A percentile compares a stretch with the other conserved stretches of the same genome.
Conservation (phyloP, 1,140 invertebrate species). For the Macrobrachium nipponense region DNA sequence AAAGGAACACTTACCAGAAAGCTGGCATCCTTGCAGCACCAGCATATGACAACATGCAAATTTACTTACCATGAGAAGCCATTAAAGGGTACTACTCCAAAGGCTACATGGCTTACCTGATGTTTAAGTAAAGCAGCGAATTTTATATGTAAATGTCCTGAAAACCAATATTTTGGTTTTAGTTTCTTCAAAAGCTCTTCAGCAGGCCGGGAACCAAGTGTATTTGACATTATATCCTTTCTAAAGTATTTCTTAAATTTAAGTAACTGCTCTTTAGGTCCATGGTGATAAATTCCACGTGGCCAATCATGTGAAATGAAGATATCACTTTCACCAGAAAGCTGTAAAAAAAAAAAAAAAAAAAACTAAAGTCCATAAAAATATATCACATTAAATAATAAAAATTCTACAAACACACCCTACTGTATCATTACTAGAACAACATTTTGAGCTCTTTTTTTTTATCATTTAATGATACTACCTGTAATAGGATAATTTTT, state of each 20-base stretch:
- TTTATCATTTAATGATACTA: too few relatives aligned
- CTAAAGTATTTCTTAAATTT: constrained; percentile 88
- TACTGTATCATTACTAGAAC: too few relatives aligned
- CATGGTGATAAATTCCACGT: constrained; percentile 85
- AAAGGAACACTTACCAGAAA: too few relatives aligned
- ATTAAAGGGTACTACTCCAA: neutral
- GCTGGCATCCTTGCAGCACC: too few relatives aligned
- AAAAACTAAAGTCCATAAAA: neutral
- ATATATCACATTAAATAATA: too few relatives aligned
- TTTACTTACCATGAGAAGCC: too few relatives aligned
- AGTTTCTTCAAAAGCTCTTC: constrained; percentile 83
- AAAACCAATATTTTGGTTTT: constrained; percentile 94
- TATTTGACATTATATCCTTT: constrained; percentile 83
- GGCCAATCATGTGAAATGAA: constrained; percentile 99
- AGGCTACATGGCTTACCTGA: constrained; percentile 48
- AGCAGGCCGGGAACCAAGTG: constrained; percentile 86
- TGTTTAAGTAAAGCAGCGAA: constrained; percentile 90
- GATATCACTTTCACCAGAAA: constrained; percentile 83
- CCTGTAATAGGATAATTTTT: too few relatives aligned
- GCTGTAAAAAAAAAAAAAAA: constrained; percentile 68
- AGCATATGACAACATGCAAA: too few relatives aligned
- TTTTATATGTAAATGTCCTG: constrained; percentile 97
- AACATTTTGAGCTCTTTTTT: too few relatives aligned
- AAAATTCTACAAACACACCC: too few relatives aligned
- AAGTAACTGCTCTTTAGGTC: constrained; percentile 82